Evolutionary conservation across 2,113 vertebrate genomes (phyloP).

Genomic region (human (Homo sapiens)): DNA sequence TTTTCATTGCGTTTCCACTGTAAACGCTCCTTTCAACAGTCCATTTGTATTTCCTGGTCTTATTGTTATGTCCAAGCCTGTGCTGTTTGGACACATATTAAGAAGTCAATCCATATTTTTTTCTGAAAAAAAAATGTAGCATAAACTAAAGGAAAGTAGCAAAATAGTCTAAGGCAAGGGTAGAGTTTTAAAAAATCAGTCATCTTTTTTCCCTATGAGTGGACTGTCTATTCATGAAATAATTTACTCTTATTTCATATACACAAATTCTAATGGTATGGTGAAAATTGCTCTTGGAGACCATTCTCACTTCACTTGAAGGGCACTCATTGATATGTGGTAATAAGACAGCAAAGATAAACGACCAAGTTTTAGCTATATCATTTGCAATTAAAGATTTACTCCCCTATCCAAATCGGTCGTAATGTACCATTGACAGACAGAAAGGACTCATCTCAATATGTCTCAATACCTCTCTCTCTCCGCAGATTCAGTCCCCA

Average conservation of each 20-base stretch:
- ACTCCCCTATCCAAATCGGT: background rate
- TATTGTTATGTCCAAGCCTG: background rate
- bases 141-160: slow-evolving; percentile 22
- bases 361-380: background rate
- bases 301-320: slow-evolving; percentile 9
- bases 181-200: background rate
- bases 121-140: background rate
- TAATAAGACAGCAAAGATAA: background rate
- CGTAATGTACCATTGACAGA: background rate
- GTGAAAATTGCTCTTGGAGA: background rate
- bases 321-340: background rate
- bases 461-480: background rate
- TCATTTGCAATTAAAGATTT: slow-evolving; percentile 30
- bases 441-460: background rate
- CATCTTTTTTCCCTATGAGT: background rate
- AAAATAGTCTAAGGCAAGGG: background rate
- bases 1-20: background rate
- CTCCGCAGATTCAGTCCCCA: background rate
- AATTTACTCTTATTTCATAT: background rate
- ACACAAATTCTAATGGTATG: background rate
- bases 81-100: background rate
- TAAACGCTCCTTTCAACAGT: background rate
- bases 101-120: background rate
- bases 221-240: background rate
- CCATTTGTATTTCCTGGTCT: background rate